These are phyloP conservation scores for Scelioninae gen. 2 DNA, from an alignment of 2,888 invertebrate species.

Conservation along the genomic window DNA sequence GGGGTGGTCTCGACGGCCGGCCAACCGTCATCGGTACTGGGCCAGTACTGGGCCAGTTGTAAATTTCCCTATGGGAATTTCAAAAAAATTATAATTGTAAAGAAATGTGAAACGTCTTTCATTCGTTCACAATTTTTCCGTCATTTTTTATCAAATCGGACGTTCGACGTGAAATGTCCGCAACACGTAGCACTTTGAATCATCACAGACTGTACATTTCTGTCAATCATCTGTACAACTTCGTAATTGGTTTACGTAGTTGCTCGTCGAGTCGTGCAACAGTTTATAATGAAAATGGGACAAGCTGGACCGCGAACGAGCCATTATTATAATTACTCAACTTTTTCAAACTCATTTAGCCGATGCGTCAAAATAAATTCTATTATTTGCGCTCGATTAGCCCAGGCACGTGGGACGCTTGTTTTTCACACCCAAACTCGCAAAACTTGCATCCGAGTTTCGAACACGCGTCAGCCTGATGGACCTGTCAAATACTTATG, in stretches of 20 bases:
- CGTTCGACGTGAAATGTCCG: too few species aligned
- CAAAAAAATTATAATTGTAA: too few species aligned
- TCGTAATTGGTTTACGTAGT: conserved; percentile 24
- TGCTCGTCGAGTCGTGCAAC: conserved; percentile 14
- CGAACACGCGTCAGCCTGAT: too few species aligned
- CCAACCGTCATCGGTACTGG: too few species aligned
- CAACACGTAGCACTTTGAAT: background rate
- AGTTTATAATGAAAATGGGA: conserved; percentile 27
- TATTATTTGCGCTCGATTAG: conserved; percentile 17
- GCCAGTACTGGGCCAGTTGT: too few species aligned
- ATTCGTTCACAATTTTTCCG: too few species aligned
- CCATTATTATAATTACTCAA: conserved; percentile 31
- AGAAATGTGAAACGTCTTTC: too few species aligned
- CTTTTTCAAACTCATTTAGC: conserved; percentile 12
- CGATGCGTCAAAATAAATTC: conserved; percentile 22
- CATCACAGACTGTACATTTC: conserved; percentile 3
- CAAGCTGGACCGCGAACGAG: conserved; percentile 13
- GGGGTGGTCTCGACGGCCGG: too few species aligned
- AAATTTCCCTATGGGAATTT: too few species aligned
- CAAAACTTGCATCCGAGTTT: conserved; percentile 3
- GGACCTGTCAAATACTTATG: too few species aligned
- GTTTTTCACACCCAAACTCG: conserved; percentile 13
- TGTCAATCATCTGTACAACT: conserved; percentile 13
- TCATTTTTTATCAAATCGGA: too few species aligned
- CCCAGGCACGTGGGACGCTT: conserved; percentile 5